These are phyloP conservation scores for Etia nguti DNA, from an alignment of 2,113 vertebrate genomes.

Conservation along the genomic window DNA sequence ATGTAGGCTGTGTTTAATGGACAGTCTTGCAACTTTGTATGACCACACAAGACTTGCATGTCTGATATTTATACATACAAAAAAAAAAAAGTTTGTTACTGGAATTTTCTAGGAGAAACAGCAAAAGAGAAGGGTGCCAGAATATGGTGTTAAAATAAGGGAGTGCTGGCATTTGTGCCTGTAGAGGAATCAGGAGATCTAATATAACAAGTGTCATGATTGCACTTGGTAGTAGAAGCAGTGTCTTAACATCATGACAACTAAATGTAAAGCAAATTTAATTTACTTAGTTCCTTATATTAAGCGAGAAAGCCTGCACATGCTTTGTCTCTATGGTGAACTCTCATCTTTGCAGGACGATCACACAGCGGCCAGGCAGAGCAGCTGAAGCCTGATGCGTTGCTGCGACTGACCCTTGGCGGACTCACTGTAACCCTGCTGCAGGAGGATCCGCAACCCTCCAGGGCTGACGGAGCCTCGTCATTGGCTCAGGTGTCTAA, in stretches of 20 bases:
- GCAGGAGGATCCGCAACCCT: constrained; percentile 65
- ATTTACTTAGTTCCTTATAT: background rate
- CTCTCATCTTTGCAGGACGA: constrained; percentile 63
- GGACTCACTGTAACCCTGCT: constrained; percentile 83
- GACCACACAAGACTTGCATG: background rate
- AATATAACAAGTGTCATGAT: background rate
- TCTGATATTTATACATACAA: background rate
- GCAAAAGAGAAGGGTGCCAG: background rate
- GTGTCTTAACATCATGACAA: background rate
- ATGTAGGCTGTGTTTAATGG: background rate
- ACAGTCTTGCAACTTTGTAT: background rate
- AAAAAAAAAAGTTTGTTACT: background rate
- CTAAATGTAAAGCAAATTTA: background rate
- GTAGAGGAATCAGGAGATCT: background rate
- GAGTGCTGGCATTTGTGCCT: background rate
- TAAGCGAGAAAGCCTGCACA: background rate
- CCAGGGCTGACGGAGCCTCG: background rate
- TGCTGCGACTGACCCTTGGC: constrained; percentile 81
- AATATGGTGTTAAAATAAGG: background rate
- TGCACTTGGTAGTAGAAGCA: background rate
- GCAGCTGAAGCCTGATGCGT: constrained; percentile 77
- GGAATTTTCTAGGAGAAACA: background rate
- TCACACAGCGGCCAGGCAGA: constrained; percentile 65
- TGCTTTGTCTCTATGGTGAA: background rate
- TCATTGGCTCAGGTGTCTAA: constrained; percentile 70